A percentile compares a stretch with the other conserved stretches of the same genome.
These are phyloP conservation scores for Myodes glareolus DNA, from an alignment of 2,113 vertebrate genomes.

Conservation along the genomic window DNA sequence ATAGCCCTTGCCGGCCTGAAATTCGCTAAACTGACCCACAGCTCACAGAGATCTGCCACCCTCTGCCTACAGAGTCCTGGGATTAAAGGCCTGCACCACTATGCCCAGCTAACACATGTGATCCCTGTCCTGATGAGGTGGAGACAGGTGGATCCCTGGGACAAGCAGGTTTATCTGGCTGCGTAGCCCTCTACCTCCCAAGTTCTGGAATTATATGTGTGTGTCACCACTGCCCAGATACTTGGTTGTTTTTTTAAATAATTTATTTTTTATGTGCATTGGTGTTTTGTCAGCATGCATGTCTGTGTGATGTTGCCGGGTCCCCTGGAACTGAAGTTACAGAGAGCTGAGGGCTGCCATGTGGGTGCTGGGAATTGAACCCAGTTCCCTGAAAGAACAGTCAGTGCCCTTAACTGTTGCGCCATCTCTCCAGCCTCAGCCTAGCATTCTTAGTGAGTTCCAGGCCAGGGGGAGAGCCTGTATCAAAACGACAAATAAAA, in stretches of 20 bases:
- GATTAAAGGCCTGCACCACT: not conserved
- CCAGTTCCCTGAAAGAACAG: no score
- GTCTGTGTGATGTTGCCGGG: no score
- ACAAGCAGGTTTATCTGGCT: not conserved
- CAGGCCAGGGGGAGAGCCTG: not conserved
- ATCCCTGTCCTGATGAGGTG: not conserved
- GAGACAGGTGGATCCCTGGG: not conserved
- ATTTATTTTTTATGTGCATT: no score
- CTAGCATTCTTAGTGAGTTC: not conserved
- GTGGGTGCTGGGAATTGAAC: no score
- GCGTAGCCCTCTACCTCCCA: not conserved
- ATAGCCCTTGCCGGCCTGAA: not conserved
- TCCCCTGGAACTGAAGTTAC: no score
- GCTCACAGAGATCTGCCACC: not conserved
- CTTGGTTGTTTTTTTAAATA: no score
- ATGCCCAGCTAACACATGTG: not conserved
- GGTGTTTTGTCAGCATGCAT: no score
- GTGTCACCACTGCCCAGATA: no score
- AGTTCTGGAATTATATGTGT: no score
- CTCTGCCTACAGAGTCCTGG: not conserved
- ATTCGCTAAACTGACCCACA: not conserved
- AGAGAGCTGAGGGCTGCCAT: no score
- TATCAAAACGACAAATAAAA: not conserved
- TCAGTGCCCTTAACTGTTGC: no score
- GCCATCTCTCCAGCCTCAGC: no score